These are phyloP conservation scores for Oceanodroma tethys DNA, from an alignment of 2,113 vertebrate genomes.

Conservation along the genomic window DNA sequence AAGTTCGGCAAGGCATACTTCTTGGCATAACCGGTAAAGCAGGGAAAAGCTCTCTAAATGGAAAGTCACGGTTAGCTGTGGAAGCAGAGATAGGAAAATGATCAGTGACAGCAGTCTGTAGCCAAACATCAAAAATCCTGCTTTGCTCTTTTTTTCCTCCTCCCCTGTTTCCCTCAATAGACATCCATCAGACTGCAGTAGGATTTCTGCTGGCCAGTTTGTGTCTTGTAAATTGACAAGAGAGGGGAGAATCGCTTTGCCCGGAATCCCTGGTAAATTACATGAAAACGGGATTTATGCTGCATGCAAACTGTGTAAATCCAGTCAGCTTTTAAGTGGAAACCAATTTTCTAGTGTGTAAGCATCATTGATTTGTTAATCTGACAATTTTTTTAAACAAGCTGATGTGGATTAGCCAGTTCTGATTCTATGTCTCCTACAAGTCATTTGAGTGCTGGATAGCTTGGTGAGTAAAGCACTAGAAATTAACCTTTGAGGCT, in stretches of 20 bases:
- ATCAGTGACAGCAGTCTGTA: not conserved
- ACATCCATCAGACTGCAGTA: conserved; percentile 1
- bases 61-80: not conserved
- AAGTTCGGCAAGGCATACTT: not conserved
- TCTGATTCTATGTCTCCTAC: conserved; percentile 12
- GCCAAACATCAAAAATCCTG: not conserved
- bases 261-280: conserved; percentile 19
- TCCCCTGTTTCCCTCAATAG: not conserved
- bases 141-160: not conserved
- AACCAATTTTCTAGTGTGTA: conserved; percentile 59
- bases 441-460: not conserved
- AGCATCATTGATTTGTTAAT: conserved; percentile 70
- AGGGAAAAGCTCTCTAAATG: not conserved
- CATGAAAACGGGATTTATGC: conserved; percentile 41
- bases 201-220: conserved; percentile 34
- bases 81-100: not conserved
- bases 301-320: conserved; percentile 51
- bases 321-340: conserved; percentile 59
- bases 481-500: conserved; percentile 48
- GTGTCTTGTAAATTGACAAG: not conserved
- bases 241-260: not conserved
- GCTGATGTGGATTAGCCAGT: conserved; percentile 55
- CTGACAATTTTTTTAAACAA: conserved; percentile 58
- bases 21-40: not conserved
- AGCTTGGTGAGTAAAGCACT: not conserved